Base-by-base conservation (phyloP, 2,888 invertebrate species). In the Therioaphis trifolii region DNA sequence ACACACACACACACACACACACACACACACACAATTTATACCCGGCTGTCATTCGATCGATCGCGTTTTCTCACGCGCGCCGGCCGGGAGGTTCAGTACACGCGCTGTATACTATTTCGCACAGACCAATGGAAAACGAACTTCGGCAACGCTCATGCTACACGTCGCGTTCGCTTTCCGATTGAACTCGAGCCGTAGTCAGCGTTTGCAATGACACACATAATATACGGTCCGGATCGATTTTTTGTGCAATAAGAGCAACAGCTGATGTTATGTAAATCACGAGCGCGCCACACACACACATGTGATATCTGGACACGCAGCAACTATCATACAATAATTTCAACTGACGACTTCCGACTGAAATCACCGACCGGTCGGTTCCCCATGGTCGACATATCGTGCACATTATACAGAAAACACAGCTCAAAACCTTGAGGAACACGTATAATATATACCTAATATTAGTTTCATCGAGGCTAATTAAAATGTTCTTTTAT, bases 271-370 rank as follows among this genome's bases (percentile, higher is more conserved):
- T 18, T 52, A 72, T 52, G 52, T 11, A 52, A 52, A 71, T 49
- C 11, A 15, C 0, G 21, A 7, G 11, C 15, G 27, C 43, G 18
- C 15, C 24, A 21, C n/a, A 52, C n/a, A 18, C n/a, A 35, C 7
- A 35, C 35, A 35, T 35, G 35, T 35, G 7, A 14, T 63, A 9
- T n/a, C 43, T 14, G 43, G 4, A 43, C 68, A 35, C 35, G 35
- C 35, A 5, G 7, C 7, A 12, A 21, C 4, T 71, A 68, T 29
- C 21, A n/a, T n/a, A 69, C 7, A 29, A 43, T 27, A 29, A 35
- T 21, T 74, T 58, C 15, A 66, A 77, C 49, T 11, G 49, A 21
- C 3, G 0, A 66, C 66, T 66, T 77, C 66, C 49, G 49, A 66
- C 4, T 9, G 2, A 4, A 43, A 43, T 9, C 4, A 40, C 18